A percentile compares a stretch with the other conserved stretches of the same genome.
Conservation (phyloP, 2,888 invertebrate genomes). For the Prosapia bicincta region DNA sequence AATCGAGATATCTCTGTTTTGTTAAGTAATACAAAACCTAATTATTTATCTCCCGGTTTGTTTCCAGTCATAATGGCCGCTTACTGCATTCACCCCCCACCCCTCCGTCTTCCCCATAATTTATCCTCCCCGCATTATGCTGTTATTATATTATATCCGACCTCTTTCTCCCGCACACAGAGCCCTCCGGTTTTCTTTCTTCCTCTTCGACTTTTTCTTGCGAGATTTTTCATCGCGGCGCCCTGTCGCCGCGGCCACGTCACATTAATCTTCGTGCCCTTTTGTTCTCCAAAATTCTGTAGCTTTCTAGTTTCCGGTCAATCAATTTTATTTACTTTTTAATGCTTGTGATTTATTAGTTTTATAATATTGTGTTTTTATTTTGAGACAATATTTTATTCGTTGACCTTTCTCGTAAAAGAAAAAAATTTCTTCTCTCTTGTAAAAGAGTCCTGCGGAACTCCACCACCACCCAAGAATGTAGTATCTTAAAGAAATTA, state of each 20-base stretch:
- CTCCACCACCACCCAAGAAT: no score
- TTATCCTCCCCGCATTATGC: constrained; percentile 16
- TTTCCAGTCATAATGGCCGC: constrained; percentile 5
- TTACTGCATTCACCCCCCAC: background rate
- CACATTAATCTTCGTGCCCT: background rate
- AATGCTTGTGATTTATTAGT: background rate
- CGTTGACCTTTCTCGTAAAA: no score
- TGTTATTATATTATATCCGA: constrained; percentile 11
- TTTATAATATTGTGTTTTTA: background rate
- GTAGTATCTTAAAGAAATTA: no score
- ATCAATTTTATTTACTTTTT: background rate
- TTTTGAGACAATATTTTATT: no score
- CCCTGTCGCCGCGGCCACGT: constrained; percentile 1
- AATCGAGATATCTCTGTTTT: constrained; percentile 2
- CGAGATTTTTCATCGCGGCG: constrained; percentile 7
- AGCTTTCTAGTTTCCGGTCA: background rate
- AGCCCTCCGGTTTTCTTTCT: background rate
- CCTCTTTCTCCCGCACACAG: background rate
- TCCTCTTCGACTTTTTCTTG: constrained; percentile 10
- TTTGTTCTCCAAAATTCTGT: background rate
- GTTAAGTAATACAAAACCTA: constrained; percentile 8
- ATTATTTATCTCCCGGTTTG: constrained; percentile 10
- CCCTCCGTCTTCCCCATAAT: background rate
- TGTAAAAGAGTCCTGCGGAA: no score
- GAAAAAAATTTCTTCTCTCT: no score